Evolutionary conservation across 1,140 invertebrate genomes (phyloP), one percentile per base, ranked within the genome.

Genomic region (Ceratina calcarata): DNA sequence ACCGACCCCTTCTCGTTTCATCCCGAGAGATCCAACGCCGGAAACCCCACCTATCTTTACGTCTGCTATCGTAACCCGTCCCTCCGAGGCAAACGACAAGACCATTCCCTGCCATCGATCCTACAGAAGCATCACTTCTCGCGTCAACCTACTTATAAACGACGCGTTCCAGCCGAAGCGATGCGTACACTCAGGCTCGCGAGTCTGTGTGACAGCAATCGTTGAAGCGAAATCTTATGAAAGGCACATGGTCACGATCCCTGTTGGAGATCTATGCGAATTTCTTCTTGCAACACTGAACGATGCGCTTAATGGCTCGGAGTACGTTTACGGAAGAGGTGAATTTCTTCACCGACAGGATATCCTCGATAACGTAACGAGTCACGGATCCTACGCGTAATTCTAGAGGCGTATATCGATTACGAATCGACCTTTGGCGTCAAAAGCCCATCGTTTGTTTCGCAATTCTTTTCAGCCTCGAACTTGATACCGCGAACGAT

Each of bases 1-100:
- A 55, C 58, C 51, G 18, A 32, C 62, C 49, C 16, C 32, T 45
- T 3, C 10, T 60, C 55, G 20, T 69, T 68, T 22, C 20, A 22
- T 37, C 65, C 18, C 18, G 1, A 6, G 16, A 18, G 16, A 2
- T 75, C 10, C 62, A 8, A 3, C 18, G 27, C 58, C 75, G 75
- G 75, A 77, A 77, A 70, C 75, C 75, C 66, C 66, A 37, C 75
- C 66, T 76, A 76, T 69, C 74, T 37, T 32, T 6, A 20, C 66
- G 2, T 51, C 37, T 57, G 55, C 55, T 69, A 20, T 58, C 74
- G 66, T 69, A 77, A 77, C 66, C 15, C 37, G 37, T 45, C 20
- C 12, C 58, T 24, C 65, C 62, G 32, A 64, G 45, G 1, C 22
- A 45, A 75, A n/a, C n/a, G 49, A 65, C 49, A 18, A 65, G 27